These are phyloP conservation scores for Phymanthus crucifer DNA, from an alignment of 92 coral and sea anemone species.

Conservation along the genomic window DNA sequence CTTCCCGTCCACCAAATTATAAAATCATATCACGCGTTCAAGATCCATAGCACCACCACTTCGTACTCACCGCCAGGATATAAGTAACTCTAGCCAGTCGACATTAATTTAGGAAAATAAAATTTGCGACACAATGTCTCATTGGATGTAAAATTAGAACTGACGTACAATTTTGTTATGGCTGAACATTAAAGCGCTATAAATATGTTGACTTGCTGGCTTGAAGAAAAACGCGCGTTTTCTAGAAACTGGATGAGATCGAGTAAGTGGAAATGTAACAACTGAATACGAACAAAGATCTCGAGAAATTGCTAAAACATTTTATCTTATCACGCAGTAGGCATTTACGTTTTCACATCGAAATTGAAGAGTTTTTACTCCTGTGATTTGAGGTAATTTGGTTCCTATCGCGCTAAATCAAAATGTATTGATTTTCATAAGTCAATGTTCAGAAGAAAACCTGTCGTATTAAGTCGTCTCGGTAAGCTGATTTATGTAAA, in stretches of 20 bases:
- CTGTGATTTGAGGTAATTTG: too few relatives aligned
- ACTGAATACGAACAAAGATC: not conserved
- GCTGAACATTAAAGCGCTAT: not conserved
- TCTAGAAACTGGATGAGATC: not conserved
- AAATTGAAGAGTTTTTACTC: too few relatives aligned
- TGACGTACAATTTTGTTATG: not conserved
- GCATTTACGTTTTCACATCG: too few relatives aligned
- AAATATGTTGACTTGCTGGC: not conserved
- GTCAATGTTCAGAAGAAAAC: too few relatives aligned
- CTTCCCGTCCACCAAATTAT: too few relatives aligned
- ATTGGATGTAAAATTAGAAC: not conserved
- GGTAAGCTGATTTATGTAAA: too few relatives aligned
- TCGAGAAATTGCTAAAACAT: not conserved
- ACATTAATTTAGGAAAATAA: not conserved
- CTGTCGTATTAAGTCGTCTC: too few relatives aligned
- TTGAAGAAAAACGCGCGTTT: not conserved
- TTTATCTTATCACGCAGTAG: too few relatives aligned
- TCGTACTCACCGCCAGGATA: not conserved
- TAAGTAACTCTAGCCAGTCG: not conserved
- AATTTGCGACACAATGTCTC: not conserved
- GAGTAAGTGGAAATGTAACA: not conserved
- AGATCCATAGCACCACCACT: not conserved
- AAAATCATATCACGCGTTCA: not conserved
- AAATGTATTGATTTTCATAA: too few relatives aligned
- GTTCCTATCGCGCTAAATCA: too few relatives aligned